Conservation (phyloP, 2,113 vertebrate species). For the Rhagologus leucostigma region DNA sequence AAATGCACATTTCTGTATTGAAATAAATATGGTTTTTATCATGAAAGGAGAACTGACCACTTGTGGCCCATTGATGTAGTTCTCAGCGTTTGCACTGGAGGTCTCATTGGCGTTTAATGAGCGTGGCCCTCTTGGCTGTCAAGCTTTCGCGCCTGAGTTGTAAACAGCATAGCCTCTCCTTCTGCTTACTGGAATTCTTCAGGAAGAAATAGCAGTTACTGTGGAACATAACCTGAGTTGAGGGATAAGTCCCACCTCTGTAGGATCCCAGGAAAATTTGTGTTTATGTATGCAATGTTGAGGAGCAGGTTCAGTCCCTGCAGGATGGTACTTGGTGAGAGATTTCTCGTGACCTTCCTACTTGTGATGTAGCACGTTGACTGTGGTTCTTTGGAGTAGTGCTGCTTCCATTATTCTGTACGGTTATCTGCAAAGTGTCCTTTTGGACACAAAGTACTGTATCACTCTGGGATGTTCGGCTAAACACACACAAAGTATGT, state of each 20-base stretch:
- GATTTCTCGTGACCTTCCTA: neutral
- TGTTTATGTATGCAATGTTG: fast-evolving
- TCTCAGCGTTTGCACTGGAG: neutral
- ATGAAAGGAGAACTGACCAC: neutral
- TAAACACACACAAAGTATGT: neutral
- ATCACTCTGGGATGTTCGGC: neutral
- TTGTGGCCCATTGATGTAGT: neutral
- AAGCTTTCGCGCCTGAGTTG: neutral
- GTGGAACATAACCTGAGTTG: neutral
- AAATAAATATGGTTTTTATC: neutral
- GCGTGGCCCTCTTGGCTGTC: neutral
- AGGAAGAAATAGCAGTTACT: neutral
- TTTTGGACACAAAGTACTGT: neutral
- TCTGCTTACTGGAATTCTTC: neutral
- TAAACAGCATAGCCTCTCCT: neutral
- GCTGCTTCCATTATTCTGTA: neutral
- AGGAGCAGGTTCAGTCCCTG: neutral
- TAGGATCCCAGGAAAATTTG: neutral
- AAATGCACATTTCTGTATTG: neutral
- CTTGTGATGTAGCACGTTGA: fast-evolving
- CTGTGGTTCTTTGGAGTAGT: neutral
- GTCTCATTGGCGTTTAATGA: neutral
- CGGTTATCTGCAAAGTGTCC: neutral
- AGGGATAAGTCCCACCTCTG: neutral
- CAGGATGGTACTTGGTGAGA: neutral